These are phyloP conservation scores for Sebastes wilsoni DNA, from an alignment of 2,797 vertebrate species.

Conservation along the genomic window DNA sequence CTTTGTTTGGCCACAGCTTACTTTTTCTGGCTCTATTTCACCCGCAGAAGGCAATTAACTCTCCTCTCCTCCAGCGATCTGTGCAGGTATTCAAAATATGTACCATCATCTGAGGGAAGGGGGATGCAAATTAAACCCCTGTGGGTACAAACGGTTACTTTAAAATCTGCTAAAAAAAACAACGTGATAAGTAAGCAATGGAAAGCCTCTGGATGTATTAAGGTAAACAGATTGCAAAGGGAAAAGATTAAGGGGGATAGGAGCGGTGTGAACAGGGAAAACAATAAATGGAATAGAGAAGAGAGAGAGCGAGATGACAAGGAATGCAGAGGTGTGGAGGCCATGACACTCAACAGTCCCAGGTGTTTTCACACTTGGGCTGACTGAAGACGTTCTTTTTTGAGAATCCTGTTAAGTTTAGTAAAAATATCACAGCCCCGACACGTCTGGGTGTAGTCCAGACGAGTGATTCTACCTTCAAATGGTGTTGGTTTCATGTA, in stretches of 20 bases:
- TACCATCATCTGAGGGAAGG: background rate
- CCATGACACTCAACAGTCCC: background rate
- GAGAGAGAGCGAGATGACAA: background rate
- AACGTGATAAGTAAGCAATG: background rate
- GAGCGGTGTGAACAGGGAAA: background rate
- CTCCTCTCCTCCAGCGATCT: slow-evolving; percentile 31
- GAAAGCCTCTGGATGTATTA: background rate
- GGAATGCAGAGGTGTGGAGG: background rate
- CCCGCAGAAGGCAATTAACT: slow-evolving; percentile 43
- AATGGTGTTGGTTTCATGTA: background rate
- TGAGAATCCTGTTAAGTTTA: background rate
- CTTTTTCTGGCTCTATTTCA: slow-evolving; percentile 21
- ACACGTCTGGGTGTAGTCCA: background rate
- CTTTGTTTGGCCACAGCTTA: background rate
- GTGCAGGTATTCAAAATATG: slow-evolving; percentile 26
- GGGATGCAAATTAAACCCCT: slow-evolving; percentile 41
- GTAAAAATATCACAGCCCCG: background rate
- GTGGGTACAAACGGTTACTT: slow-evolving; percentile 4
- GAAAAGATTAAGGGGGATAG: background rate
- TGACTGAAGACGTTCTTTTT: background rate
- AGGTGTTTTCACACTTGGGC: background rate
- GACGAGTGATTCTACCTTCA: background rate
- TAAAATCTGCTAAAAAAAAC: slow-evolving; percentile 8
- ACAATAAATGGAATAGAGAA: background rate
- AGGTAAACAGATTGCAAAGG: slow-evolving; percentile 7